Base-by-base conservation (phyloP, 2,797 vertebrate genomes). In the Aeoliscus strigatus region DNA sequence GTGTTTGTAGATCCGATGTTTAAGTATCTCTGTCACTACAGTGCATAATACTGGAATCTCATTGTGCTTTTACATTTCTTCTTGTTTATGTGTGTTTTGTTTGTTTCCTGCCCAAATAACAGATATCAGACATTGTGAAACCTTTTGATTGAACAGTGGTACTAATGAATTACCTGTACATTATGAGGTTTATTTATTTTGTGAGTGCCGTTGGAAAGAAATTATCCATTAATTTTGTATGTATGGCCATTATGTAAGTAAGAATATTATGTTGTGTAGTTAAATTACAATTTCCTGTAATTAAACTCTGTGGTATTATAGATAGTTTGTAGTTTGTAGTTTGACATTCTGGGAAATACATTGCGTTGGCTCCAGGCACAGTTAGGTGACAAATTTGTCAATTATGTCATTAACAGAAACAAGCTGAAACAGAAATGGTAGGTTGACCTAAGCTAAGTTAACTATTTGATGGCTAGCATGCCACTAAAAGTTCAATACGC, bases 141-240 rank as follows among this genome's bases (percentile, higher is more conserved):
- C 14, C 27, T 59, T 73, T 66, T 56, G 47, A 57, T 59, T 54
- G 46, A 66, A 34, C 53, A 47, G 35, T 27, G 9, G 12, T 72
- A 29, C 48, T 57, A 13, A 34, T 36, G 12, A 44, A 39, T 56
- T 66, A 57, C 43, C 46, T 81, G 76, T 82, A 77, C 51, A 75
- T 75, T 68, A 65, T 64, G 45, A 75, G 49, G 58, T 69, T 61
- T 82, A 79, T 84, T 84, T 80, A 82, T 85, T 81, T 82, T 73
- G 65, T 75, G 60, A 75, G 56, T 67, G 66, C 45, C 69, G 56
- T 43, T 75, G 57, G 70, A 46, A 51, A n/a, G 43, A 8, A 73
- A 45, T 38, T 44, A 44, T 69, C 66, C 68, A 56, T 71, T 76
- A 51, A 50, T 73, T 78, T 77, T 37, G 15, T 63, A n/a, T 61